phyloP scores from a whole-genome alignment of 2,888 invertebrate species.

The Lochmaea crataegi region DNA sequence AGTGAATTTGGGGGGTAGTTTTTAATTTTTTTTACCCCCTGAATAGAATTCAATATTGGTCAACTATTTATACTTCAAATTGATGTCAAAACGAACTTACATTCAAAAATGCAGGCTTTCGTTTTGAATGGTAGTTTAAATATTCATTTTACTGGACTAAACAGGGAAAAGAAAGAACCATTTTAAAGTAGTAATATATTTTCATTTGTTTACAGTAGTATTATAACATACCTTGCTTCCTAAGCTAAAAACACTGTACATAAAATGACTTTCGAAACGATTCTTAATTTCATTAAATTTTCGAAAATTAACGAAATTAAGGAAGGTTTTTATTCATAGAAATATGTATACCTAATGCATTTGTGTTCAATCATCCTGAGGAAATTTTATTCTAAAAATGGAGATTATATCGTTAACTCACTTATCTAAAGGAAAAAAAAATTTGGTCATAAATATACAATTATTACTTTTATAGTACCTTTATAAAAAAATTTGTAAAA shows the following conservation, averaged over 20 bases:
- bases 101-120: too few species aligned
- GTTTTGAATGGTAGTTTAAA: too few species aligned
- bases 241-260: constrained; percentile 64
- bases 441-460: background rate
- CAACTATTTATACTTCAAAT: too few species aligned
- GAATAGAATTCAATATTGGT: too few species aligned
- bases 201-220: constrained; percentile 62
- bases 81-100: too few species aligned
- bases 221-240: constrained; percentile 60
- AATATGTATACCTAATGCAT: constrained; percentile 56
- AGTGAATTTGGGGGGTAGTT: too few species aligned
- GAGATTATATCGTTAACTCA: constrained; percentile 39
- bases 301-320: constrained; percentile 33
- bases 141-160: too few species aligned
- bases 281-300: constrained; percentile 36
- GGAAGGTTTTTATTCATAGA: constrained; percentile 26
- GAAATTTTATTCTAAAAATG: too few species aligned
- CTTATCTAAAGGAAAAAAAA: constrained; percentile 10
- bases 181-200: constrained; percentile 58
- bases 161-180: background rate
- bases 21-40: too few species aligned
- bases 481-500: background rate
- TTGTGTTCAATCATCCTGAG: constrained; percentile 62
- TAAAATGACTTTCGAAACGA: constrained; percentile 52
- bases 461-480: background rate